Percentiles rank a stretch among this genome's conserved stretches.
phyloP scores from a whole-genome alignment of 2,113 vertebrate genomes.

The Forbesichthys agassizii region DNA sequence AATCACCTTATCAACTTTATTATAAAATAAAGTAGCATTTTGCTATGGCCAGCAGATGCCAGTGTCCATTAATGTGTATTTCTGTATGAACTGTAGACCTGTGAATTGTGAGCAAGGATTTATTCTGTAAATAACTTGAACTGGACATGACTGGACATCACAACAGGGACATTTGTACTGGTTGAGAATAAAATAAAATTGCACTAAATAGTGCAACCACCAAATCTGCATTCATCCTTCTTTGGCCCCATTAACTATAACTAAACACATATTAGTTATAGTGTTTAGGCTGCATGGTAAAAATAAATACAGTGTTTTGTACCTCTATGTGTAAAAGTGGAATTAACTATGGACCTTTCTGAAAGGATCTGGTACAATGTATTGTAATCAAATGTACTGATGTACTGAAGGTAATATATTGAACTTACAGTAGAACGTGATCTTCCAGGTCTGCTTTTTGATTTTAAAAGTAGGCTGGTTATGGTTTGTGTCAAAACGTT shows the following conservation, averaged over 20 bases:
- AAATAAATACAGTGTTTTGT: conserved; percentile 15
- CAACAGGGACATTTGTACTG: too few relatives aligned
- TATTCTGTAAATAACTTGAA: too few relatives aligned
- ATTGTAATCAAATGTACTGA: background rate
- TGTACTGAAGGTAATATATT: conserved; percentile 10
- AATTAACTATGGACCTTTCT: conserved; percentile 1
- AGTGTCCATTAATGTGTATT: conserved; percentile 36
- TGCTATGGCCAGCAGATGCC: conserved; percentile 60
- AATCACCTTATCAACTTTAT: too few relatives aligned
- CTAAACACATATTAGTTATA: too few relatives aligned
- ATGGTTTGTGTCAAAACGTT: conserved; percentile 6
- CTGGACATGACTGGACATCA: too few relatives aligned
- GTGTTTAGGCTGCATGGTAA: too few relatives aligned
- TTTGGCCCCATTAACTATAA: too few relatives aligned
- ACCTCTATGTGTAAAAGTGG: conserved; percentile 2
- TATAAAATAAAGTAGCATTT: background rate
- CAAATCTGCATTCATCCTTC: too few relatives aligned
- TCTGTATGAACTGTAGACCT: too few relatives aligned
- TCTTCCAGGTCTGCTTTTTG: background rate
- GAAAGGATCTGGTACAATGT: conserved; percentile 5
- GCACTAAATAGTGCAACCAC: too few relatives aligned
- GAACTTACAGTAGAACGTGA: background rate
- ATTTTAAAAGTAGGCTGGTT: conserved; percentile 20
- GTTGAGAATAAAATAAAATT: too few relatives aligned
- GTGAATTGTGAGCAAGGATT: too few relatives aligned